Percentiles rank a stretch among this genome's conserved stretches.
Conservation (phyloP, 2,888 invertebrate genomes). For the Meteorus cinctellus region DNA sequence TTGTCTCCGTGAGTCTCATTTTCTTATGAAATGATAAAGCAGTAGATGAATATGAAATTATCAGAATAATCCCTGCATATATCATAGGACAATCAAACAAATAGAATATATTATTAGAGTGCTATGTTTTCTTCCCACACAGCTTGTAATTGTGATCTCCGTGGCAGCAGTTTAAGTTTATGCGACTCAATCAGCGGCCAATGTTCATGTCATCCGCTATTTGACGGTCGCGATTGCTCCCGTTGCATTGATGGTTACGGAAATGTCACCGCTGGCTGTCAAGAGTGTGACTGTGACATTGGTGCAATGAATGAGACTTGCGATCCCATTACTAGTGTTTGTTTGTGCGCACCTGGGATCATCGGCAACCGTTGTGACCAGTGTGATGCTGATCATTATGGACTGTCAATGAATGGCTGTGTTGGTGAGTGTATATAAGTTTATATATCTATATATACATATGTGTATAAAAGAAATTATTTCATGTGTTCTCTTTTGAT, state of each 20-base stretch:
- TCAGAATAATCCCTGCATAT: too few species aligned
- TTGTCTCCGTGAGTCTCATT: conserved; percentile 76
- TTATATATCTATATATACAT: not conserved
- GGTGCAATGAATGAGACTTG: conserved; percentile 83
- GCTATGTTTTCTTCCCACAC: conserved; percentile 46
- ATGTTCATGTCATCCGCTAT: conserved; percentile 82
- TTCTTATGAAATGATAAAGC: not conserved
- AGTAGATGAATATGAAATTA: too few species aligned
- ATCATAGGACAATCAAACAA: too few species aligned
- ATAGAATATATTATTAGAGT: not conserved
- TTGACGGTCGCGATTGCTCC: conserved; percentile 81
- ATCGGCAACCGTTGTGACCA: conserved; percentile 84
- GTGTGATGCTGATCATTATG: conserved; percentile 83
- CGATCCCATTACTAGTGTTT: conserved; percentile 84
- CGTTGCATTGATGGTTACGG: conserved; percentile 78
- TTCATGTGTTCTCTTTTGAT: conserved; percentile 21
- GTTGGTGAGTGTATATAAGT: conserved; percentile 76
- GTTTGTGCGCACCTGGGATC: conserved; percentile 85
- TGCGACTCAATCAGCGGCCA: conserved; percentile 80
- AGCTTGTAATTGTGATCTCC: conserved; percentile 85
- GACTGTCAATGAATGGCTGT: conserved; percentile 80
- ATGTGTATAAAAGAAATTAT: not conserved
- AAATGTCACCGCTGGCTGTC: conserved; percentile 86
- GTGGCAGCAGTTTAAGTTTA: conserved; percentile 82
- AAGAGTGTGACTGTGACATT: conserved; percentile 85